Percentiles rank a stretch among this genome's conserved stretches.
Conservation (phyloP, 2,113 vertebrate genomes). For the Lepus americanus region DNA sequence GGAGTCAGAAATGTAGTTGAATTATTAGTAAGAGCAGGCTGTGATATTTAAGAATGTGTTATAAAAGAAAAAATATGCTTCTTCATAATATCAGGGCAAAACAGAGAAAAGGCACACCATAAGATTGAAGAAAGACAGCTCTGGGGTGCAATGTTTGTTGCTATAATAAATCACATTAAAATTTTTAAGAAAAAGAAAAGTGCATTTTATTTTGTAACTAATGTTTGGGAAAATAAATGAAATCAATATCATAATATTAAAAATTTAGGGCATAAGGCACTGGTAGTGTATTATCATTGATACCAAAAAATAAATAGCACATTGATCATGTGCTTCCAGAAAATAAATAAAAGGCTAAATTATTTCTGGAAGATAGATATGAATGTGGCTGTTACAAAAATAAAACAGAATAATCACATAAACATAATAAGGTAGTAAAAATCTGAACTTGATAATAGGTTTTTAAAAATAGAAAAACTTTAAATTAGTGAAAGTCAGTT, state of each 20-base stretch:
- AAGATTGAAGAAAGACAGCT: slow-evolving; percentile 73
- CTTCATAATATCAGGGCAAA: not conserved
- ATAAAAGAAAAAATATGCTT: not conserved
- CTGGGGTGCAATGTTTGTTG: slow-evolving; percentile 57
- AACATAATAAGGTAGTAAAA: not conserved
- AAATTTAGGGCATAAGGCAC: slow-evolving; percentile 59
- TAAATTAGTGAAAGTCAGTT: slow-evolving; percentile 24
- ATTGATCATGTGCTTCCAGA: slow-evolving; percentile 52
- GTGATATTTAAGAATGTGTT: not conserved
- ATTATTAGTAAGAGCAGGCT: not conserved
- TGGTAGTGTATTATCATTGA: slow-evolving; percentile 58
- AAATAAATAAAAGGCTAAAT: slow-evolving; percentile 70
- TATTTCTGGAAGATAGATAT: slow-evolving; percentile 36
- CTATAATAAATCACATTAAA: slow-evolving; percentile 80
- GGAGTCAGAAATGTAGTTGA: not conserved
- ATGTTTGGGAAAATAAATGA: slow-evolving; percentile 74
- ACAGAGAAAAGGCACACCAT: not conserved
- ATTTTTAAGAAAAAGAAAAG: slow-evolving; percentile 62
- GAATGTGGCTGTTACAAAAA: slow-evolving; percentile 13
- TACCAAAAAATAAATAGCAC: slow-evolving; percentile 58
- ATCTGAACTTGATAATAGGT: not conserved
- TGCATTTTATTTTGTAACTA: slow-evolving; percentile 81
- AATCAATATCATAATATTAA: slow-evolving; percentile 80
- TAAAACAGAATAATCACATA: not conserved
- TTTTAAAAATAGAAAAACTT: not conserved